Evolutionary conservation across 2,113 vertebrate genomes (phyloP).

Genomic region (Rhadina sibilatrix): DNA sequence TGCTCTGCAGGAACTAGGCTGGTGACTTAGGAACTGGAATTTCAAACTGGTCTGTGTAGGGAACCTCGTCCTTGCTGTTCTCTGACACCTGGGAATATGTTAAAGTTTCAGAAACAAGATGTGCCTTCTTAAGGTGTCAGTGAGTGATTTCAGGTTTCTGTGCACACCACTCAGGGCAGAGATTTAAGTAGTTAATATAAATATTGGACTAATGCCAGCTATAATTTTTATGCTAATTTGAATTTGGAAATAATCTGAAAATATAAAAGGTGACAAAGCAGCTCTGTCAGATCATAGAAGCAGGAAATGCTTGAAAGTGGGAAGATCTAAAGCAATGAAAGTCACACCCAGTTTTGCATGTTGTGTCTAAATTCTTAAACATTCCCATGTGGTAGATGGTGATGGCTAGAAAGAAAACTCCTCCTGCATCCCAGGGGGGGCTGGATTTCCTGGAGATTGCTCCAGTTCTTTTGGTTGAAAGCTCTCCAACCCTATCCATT

Average conservation of each 20-base stretch:
- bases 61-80: neutral
- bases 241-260: neutral
- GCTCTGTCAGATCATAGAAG: neutral
- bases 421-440: too few species aligned
- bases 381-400: rapidly evolving
- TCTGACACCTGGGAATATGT: neutral
- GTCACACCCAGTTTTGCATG: neutral
- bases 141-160: neutral
- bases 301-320: neutral
- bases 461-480: neutral
- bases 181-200: neutral
- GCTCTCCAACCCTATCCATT: rapidly evolving
- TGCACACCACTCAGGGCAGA: neutral
- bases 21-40: rapidly evolving
- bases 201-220: neutral
- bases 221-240: rapidly evolving
- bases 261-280: neutral
- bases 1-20: neutral
- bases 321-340: neutral
- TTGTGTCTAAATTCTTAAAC: neutral
- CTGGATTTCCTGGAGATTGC: neutral
- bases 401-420: neutral
- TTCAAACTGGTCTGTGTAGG: neutral
- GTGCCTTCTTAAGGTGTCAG: neutral
- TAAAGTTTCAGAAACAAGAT: neutral